Evolutionary conservation across 2,888 invertebrate species (phyloP).

Genomic region (Clostera curtula): DNA sequence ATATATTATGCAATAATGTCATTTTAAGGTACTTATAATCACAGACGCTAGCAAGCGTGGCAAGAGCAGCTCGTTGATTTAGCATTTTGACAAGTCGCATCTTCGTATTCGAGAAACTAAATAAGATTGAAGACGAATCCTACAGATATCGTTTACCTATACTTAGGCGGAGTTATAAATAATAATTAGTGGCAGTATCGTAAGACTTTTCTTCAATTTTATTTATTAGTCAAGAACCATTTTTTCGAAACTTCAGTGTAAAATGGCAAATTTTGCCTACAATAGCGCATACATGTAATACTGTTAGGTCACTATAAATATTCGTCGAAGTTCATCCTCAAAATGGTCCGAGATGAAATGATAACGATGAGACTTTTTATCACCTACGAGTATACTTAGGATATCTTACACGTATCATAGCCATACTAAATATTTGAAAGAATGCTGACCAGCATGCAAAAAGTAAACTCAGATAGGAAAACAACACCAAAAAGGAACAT

Average conservation of each 20-base stretch:
- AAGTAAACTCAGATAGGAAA: slow-evolving; percentile 28
- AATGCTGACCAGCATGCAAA: slow-evolving; percentile 52
- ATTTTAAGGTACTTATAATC: slow-evolving; percentile 45
- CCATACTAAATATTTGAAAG: slow-evolving; percentile 21
- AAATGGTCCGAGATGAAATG: not conserved
- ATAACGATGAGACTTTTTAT: slow-evolving; percentile 1
- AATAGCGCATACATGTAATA: not conserved
- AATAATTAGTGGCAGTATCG: slow-evolving; percentile 3
- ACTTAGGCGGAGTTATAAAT: slow-evolving; percentile 10
- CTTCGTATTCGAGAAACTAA: slow-evolving; percentile 12
- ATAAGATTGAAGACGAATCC: slow-evolving; percentile 35
- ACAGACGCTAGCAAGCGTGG: slow-evolving; percentile 53
- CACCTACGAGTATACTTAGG: not conserved
- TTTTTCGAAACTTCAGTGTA: slow-evolving; percentile 6
- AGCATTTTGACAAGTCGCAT: slow-evolving; percentile 9
- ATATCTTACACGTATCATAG: slow-evolving; percentile 11
- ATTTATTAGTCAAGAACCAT: slow-evolving; percentile 15
- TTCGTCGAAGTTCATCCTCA: no score
- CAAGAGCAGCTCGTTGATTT: slow-evolving; percentile 34
- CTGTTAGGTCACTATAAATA: not conserved
- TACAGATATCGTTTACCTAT: slow-evolving; percentile 12
- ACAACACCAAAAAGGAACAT: slow-evolving; percentile 33
- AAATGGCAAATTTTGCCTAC: not conserved
- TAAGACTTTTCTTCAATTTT: slow-evolving; percentile 39
- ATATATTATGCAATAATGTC: slow-evolving; percentile 35